A percentile compares a stretch with the other conserved stretches of the same genome.
phyloP scores from a whole-genome alignment of 2,797 vertebrate genomes.

The Chromis chromis region DNA sequence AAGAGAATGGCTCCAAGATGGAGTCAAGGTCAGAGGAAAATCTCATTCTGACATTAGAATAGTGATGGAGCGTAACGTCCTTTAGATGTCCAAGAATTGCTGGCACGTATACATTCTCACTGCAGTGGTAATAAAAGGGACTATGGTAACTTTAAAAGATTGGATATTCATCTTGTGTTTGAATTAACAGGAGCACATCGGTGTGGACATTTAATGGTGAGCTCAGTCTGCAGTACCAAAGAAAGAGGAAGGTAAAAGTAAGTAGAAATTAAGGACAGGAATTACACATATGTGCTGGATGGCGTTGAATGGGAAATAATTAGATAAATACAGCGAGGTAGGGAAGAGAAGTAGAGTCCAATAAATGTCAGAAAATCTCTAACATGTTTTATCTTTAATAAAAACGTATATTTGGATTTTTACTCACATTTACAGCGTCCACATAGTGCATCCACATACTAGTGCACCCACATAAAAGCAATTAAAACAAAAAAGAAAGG shows the following conservation, averaged over 20 bases:
- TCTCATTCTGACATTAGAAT: constrained; percentile 65
- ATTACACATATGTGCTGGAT: constrained; percentile 1
- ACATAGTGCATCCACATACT: too few relatives aligned
- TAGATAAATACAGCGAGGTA: neutral
- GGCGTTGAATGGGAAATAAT: constrained; percentile 5
- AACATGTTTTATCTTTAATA: too few relatives aligned
- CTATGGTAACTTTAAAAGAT: constrained; percentile 62
- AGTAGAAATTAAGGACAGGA: constrained; percentile 9
- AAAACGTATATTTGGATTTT: too few relatives aligned
- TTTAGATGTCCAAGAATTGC: constrained; percentile 65
- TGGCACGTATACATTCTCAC: constrained; percentile 53
- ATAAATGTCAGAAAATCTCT: too few relatives aligned
- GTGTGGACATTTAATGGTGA: constrained; percentile 53
- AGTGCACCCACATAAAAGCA: too few relatives aligned
- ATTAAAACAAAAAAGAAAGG: too few relatives aligned
- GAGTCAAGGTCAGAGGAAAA: constrained; percentile 72
- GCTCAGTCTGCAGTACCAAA: constrained; percentile 22
- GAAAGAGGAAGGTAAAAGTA: constrained; percentile 26
- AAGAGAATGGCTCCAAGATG: constrained; percentile 30
- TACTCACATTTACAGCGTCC: too few relatives aligned
- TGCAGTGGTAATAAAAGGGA: constrained; percentile 67
- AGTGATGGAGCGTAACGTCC: constrained; percentile 65
- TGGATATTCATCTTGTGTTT: constrained; percentile 58
- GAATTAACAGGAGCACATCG: constrained; percentile 46
- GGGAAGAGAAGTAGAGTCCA: neutral